phyloP scores from a whole-genome alignment of 2,113 vertebrate species.

The Vulpes vulpes region DNA sequence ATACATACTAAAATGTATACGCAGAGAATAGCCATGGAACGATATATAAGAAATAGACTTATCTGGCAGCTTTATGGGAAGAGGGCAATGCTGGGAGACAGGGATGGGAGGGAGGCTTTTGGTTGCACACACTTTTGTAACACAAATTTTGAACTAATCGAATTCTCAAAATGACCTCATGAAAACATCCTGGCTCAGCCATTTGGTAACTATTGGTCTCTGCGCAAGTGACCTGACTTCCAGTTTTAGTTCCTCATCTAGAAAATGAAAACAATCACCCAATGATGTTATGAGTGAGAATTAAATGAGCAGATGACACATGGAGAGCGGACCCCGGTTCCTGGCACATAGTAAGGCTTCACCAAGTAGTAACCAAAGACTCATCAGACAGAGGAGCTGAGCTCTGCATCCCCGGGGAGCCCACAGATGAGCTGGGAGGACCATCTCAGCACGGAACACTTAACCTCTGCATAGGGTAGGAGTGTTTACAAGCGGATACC shows the following conservation, averaged over 20 bases:
- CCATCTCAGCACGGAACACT: neutral
- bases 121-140: neutral
- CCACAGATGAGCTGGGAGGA: neutral
- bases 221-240: neutral
- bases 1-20: neutral
- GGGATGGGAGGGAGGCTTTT: neutral
- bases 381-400: neutral
- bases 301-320: neutral
- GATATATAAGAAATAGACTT: neutral
- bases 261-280: neutral
- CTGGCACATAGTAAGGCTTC: rapidly evolving
- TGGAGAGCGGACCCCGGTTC: neutral
- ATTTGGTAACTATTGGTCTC: neutral
- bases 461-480: neutral
- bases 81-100: too few species aligned
- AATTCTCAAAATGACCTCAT: constrained; percentile 10
- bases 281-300: neutral
- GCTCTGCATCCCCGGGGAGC: neutral
- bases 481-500: too few species aligned
- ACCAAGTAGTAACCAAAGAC: neutral
- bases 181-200: neutral
- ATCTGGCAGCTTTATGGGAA: neutral
- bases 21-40: neutral
- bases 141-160: neutral
- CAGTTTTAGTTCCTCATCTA: constrained; percentile 44